Evolutionary conservation across 2,113 vertebrate species (phyloP), one percentile per base, ranked within the genome.

Genomic region (Albula goreensis): DNA sequence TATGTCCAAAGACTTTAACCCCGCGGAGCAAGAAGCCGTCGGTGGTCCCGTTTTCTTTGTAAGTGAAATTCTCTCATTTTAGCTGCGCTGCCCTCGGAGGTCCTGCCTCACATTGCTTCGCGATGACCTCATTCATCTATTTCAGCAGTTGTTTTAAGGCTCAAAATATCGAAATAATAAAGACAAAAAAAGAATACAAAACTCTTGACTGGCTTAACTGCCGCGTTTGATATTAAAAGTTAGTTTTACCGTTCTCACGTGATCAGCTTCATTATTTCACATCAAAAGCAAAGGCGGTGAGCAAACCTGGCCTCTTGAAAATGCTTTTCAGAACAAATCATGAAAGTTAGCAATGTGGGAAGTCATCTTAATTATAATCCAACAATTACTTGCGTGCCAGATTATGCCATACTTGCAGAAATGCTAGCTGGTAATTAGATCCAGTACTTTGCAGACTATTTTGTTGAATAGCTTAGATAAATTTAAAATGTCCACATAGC

Each of bases 221-320:
- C 74, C n/a, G 12, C 19, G n/a, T 25, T 12, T 9, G n/a, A 7
- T 12, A 31, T 31, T 1, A 31, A 56, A 78, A 78, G 74, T 3
- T 25, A 11, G 31, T 31, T 25, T 78, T 31, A 31, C 74, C 74
- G 19, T 31, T 78, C n/a, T 5, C 74, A 41, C 31, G 74, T 2
- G 74, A 78, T 78, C 74, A 31, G 74, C 74, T 25, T 78, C 74
- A 78, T 78, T 78, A 78, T 78, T 25, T 78, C 31, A 41, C 9
- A 12, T 12, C 22, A 78, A 31, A 12, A 78, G n/a, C 74, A 0
- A 7, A 25, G 31, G 74, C 74, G 10, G 8, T 12, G 10, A 25
- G 74, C 7, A 19, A 63, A 78, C 7, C 74, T 25, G 6, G 31
- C n/a, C 74, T 31, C 74, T 41, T 31, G n/a, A 10, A 19, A 31